These are phyloP conservation scores for Phenganax subtilis DNA, from an alignment of 92 coral and sea anemone species.

Conservation along the genomic window DNA sequence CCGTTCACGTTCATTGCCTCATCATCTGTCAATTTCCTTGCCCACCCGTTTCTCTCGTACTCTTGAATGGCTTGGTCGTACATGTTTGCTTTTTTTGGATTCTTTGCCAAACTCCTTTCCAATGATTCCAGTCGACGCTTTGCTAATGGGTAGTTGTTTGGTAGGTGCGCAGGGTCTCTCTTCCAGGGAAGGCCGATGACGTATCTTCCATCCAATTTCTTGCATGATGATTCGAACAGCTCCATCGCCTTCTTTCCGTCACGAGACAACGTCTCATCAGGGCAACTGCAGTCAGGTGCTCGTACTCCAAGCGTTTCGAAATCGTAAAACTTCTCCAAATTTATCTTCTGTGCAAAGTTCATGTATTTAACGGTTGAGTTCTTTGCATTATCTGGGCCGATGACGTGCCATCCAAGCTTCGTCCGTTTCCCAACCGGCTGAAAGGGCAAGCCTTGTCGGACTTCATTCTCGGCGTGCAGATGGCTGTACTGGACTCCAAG, in stretches of 20 bases:
- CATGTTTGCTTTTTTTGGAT: slow-evolving; percentile 23
- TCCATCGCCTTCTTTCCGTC: slow-evolving; percentile 32
- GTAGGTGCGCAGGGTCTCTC: slow-evolving; percentile 30
- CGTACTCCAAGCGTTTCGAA: background rate
- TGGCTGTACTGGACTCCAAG: background rate
- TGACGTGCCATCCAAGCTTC: too few species aligned
- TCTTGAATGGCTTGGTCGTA: slow-evolving; percentile 25
- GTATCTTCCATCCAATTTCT: background rate
- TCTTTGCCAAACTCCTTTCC: slow-evolving; percentile 3
- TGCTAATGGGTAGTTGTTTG: too few species aligned
- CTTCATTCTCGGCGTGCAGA: slow-evolving; percentile 39
- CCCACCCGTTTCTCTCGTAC: slow-evolving; percentile 36
- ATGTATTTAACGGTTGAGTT: too few species aligned
- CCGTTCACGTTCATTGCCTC: background rate
- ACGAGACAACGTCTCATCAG: background rate
- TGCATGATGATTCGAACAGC: slow-evolving; percentile 26
- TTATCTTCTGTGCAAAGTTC: too few species aligned
- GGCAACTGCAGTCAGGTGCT: background rate
- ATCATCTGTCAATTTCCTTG: slow-evolving; percentile 27
- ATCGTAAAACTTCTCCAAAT: background rate
- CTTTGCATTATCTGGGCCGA: too few species aligned
- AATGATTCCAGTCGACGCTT: slow-evolving; percentile 22
- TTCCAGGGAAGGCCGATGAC: slow-evolving; percentile 21
- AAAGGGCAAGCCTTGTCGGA: background rate
- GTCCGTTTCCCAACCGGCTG: too few species aligned